Base-by-base conservation (phyloP, 2,113 vertebrate species). In the Istiophorus platypterus region DNA sequence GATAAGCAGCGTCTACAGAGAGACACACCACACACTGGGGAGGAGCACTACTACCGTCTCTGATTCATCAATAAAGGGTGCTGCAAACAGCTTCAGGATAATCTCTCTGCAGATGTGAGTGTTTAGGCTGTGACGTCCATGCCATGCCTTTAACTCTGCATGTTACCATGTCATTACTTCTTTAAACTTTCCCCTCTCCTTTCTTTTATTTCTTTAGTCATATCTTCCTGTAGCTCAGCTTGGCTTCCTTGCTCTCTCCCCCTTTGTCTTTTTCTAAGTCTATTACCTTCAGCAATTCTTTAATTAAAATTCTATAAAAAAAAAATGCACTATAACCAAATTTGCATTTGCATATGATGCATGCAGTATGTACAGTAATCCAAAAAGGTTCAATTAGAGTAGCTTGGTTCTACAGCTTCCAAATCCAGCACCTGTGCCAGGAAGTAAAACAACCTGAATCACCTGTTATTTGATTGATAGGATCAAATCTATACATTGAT, bases 21-120 rank as follows among this genome's bases (percentile, higher is more conserved):
- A 74, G 49, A 56, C 17, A 14, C 72, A 57, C 49, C 45, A 39
- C 77, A 61, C 5, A 1, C 45, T 7, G 51, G 84, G 72, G 41
- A 80, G 69, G 65, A 84, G 66, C 72, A 39, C 64, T 31, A 47
- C 57, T 42, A 72, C 27, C 7, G 57, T 76, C 63, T 72, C 72
- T 84, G 88, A 92, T 71, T 89, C 87, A 92, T 76, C 77, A 72
- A 72, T 76, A 59, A 86, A 85, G 66, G 62, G 45, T 64, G 56
- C 59, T n/a, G 47, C 59, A 51, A 58, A 72, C 82, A 72, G 87
- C 84, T 66, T 24, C 22, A 15, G 80, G 84, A 81, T 78, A 81
- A 85, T 58, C n/a, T 3, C 65, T 27, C 57, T 47, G 26, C 57
- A 66, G 63, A 64, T 34, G 63, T 56, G 22, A 11, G 61, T 24